A percentile compares a stretch with the other conserved stretches of the same genome.
phyloP scores from a whole-genome alignment of 2,888 invertebrate genomes.

The Scaptomyza caliginosa region DNA sequence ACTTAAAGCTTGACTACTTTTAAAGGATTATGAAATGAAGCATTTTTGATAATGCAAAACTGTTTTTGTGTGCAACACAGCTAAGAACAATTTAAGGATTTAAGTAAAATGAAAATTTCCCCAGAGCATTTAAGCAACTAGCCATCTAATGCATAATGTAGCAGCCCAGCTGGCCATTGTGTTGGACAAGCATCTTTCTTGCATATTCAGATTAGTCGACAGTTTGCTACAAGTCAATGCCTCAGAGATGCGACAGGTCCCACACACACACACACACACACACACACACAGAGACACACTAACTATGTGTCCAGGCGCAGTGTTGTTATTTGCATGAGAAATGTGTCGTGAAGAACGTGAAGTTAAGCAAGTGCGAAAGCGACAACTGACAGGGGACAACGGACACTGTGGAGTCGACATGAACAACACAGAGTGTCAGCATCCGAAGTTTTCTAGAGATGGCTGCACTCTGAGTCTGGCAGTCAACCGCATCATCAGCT shows the following conservation, averaged over 20 bases:
- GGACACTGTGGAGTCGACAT: conserved; percentile 4
- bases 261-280: conserved; percentile 1
- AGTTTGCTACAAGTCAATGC: conserved; percentile 41
- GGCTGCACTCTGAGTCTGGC: conserved; percentile 42
- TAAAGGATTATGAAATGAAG: too few species aligned
- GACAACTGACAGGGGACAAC: conserved; percentile 48
- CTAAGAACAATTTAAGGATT: too few species aligned
- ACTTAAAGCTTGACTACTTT: too few species aligned
- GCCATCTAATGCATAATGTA: conserved; percentile 32
- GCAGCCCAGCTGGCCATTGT: conserved; percentile 2
- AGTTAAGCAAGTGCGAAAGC: conserved; percentile 54
- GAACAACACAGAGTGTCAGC: conserved; percentile 11
- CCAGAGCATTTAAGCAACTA: conserved; percentile 14
- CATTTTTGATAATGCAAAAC: too few species aligned
- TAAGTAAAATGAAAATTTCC: too few species aligned
- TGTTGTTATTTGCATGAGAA: conserved; percentile 64
- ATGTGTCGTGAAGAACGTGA: conserved; percentile 48
- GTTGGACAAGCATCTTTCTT: conserved; percentile 4
- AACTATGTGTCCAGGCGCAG: conserved; percentile 21
- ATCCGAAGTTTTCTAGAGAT: conserved; percentile 25
- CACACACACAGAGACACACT: background rate
- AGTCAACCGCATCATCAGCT: conserved; percentile 63
- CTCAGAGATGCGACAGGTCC: conserved; percentile 6
- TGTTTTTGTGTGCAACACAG: too few species aligned
- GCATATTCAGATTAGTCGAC: conserved; percentile 33